Conservation (phyloP, 2,888 invertebrate species). For the Fragum fragum region DNA sequence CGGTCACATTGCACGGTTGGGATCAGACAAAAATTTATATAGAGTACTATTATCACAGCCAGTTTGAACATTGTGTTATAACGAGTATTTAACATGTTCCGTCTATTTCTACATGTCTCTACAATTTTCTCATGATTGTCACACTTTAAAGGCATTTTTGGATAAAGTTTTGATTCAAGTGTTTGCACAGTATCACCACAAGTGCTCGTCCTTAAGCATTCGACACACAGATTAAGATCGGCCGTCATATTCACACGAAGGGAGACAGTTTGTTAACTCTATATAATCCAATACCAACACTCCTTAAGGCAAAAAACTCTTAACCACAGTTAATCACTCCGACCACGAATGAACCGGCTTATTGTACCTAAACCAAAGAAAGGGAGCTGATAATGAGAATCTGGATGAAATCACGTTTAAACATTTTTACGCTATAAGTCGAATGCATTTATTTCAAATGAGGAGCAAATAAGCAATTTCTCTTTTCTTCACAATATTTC, state of each 20-base stretch:
- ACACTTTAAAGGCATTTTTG: not conserved
- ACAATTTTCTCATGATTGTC: not conserved
- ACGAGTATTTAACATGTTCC: not conserved
- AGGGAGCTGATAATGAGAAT: too few relatives aligned
- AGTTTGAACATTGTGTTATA: not conserved
- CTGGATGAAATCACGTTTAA: too few relatives aligned
- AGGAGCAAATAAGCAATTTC: too few relatives aligned
- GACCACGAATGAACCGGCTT: not conserved
- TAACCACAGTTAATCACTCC: not conserved
- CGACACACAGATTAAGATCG: not conserved
- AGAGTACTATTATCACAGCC: slow-evolving; percentile 5
- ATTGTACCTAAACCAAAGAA: not conserved
- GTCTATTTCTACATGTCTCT: not conserved
- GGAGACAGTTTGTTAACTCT: not conserved
- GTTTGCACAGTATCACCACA: not conserved
- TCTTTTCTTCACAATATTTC: too few relatives aligned
- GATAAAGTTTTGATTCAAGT: not conserved
- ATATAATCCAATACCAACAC: not conserved
- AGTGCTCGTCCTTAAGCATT: not conserved
- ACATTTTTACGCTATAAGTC: too few relatives aligned
- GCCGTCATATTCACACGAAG: not conserved
- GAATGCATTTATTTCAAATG: too few relatives aligned
- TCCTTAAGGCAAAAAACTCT: not conserved
- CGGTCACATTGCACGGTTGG: slow-evolving; percentile 25
- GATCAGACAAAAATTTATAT: not conserved